These are phyloP conservation scores for Leontocebus nigricollis DNA, from an alignment of 2,797 vertebrate genomes.

Conservation along the genomic window DNA sequence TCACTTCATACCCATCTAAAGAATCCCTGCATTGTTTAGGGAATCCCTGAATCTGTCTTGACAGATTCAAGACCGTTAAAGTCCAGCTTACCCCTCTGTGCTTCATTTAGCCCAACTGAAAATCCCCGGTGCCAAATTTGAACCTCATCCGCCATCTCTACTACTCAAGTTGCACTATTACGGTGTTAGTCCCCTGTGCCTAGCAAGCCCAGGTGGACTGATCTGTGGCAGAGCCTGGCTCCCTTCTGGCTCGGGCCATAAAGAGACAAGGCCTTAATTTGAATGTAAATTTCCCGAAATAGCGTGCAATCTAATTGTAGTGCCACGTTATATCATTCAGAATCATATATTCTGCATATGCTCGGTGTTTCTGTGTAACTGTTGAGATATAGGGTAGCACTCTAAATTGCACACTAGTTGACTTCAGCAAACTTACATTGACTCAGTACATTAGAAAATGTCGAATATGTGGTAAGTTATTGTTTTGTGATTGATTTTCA, in stretches of 20 bases:
- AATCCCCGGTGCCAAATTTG: not conserved
- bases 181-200: not conserved
- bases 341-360: not conserved
- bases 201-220: not conserved
- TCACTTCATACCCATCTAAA: not conserved
- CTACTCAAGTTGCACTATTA: not conserved
- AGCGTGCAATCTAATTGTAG: not conserved
- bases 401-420: not conserved
- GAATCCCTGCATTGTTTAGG: not conserved
- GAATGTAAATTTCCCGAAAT: not conserved
- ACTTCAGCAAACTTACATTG: not conserved
- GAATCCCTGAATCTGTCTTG: not conserved
- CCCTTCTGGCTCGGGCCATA: not conserved
- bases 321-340: not conserved
- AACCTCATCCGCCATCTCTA: not conserved
- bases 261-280: not conserved
- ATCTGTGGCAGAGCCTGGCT: not conserved
- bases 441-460: not conserved
- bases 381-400: not conserved
- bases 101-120: not conserved
- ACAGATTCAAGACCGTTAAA: not conserved
- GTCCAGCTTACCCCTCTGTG: not conserved
- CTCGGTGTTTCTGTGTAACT: not conserved
- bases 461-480: not conserved
- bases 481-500: not conserved